Percentiles rank a stretch among this genome's conserved stretches.
phyloP scores from a whole-genome alignment of 2,888 invertebrate genomes.

The Euplexia lucipara region DNA sequence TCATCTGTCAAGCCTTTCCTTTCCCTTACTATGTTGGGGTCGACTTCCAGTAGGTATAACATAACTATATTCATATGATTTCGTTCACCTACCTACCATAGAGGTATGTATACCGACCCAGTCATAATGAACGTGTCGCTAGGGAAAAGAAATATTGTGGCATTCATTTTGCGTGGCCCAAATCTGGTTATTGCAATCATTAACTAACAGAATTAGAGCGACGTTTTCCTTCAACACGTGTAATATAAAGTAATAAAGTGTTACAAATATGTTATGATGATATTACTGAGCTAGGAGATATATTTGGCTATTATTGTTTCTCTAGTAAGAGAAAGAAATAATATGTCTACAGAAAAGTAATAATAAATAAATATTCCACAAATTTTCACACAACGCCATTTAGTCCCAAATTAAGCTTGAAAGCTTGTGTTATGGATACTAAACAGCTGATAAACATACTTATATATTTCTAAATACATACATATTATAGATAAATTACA shows the following conservation, averaged over 20 bases:
- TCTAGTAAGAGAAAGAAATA: neutral
- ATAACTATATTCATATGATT: neutral
- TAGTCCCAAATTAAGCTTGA: too few relatives aligned
- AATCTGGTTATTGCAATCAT: conserved; percentile 57
- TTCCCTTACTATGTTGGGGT: too few relatives aligned
- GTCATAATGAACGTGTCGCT: conserved; percentile 46
- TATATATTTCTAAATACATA: too few relatives aligned
- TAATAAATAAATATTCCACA: too few relatives aligned
- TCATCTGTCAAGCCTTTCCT: too few relatives aligned
- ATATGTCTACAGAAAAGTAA: neutral
- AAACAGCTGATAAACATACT: too few relatives aligned
- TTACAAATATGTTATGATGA: conserved; percentile 40
- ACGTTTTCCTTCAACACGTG: conserved; percentile 33
- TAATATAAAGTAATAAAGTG: conserved; percentile 47
- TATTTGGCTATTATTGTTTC: conserved; percentile 1
- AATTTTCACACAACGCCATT: too few relatives aligned
- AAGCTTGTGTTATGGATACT: too few relatives aligned
- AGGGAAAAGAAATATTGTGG: conserved; percentile 47
- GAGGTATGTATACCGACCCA: conserved; percentile 5
- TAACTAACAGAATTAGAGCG: conserved; percentile 53
- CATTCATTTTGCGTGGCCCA: conserved; percentile 42
- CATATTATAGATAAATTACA: too few relatives aligned
- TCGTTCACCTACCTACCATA: neutral
- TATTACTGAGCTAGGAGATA: neutral
- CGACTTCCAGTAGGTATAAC: too few relatives aligned